Evolutionary conservation across 1,140 invertebrate species (phyloP).

Genomic region (Sycobia sp.): DNA sequence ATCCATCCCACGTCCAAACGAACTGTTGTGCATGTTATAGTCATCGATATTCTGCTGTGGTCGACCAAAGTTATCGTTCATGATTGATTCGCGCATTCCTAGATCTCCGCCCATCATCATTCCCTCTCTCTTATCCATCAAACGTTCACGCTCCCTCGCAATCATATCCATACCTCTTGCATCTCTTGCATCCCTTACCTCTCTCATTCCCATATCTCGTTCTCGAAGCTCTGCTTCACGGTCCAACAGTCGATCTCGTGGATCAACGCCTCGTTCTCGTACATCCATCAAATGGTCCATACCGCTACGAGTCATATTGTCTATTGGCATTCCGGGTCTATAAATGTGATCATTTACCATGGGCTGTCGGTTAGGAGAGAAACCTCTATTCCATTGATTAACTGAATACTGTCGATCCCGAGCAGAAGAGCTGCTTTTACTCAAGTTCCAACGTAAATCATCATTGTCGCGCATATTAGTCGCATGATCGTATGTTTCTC

Average conservation of each 20-base stretch:
- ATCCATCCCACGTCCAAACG: not conserved
- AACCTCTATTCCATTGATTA: not conserved
- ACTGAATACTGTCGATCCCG: not conserved
- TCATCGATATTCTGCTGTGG: not conserved
- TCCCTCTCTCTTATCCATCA: not conserved
- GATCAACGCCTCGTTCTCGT: not conserved
- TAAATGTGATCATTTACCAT: not conserved
- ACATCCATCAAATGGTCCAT: not conserved
- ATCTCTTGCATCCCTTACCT: not conserved
- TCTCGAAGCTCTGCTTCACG: slow-evolving; percentile 3
- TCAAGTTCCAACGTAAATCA: slow-evolving; percentile 53
- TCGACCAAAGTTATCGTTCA: no score
- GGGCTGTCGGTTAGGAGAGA: slow-evolving; percentile 4
- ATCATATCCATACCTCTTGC: not conserved
- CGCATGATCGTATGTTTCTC: slow-evolving; percentile 47
- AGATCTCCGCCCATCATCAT: not conserved
- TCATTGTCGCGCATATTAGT: slow-evolving; percentile 44
- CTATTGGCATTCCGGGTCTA: not conserved
- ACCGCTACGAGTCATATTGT: not conserved
- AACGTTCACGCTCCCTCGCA: not conserved
- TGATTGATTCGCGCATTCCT: not conserved
- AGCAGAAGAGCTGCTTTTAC: no score
- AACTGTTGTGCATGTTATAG: not conserved
- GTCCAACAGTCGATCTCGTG: not conserved
- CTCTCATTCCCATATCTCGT: not conserved